These are phyloP conservation scores for Amphipyra tragopoginis DNA, from an alignment of 2,888 invertebrate species.

Conservation along the genomic window DNA sequence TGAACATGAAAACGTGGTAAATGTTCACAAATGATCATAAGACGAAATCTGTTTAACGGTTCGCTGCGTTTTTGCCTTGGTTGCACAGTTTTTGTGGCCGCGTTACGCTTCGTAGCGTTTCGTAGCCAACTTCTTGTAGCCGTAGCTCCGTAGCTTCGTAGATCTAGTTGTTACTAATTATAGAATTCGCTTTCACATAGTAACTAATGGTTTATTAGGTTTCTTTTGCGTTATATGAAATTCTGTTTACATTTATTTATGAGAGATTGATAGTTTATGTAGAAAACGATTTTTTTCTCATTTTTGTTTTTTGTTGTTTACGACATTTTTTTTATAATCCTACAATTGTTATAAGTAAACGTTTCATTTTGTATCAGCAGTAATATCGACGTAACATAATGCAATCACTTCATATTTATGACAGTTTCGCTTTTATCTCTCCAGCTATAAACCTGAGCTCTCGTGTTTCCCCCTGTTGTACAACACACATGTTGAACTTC, in stretches of 20 bases:
- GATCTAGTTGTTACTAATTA: slow-evolving; percentile 11
- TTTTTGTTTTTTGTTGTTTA: too few species aligned
- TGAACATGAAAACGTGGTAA: background rate
- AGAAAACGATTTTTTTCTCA: too few species aligned
- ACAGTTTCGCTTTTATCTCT: background rate
- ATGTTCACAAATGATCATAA: slow-evolving; percentile 6
- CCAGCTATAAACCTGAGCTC: slow-evolving; percentile 2
- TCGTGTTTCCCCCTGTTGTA: slow-evolving; percentile 6
- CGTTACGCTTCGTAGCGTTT: slow-evolving; percentile 49
- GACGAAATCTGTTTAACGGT: slow-evolving; percentile 22
- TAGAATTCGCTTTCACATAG: background rate
- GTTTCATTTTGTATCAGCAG: too few species aligned
- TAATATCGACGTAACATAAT: too few species aligned
- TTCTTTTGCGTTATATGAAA: background rate
- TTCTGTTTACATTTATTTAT: too few species aligned
- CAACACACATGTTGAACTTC: slow-evolving; percentile 56
- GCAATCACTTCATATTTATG: background rate
- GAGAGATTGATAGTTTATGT: too few species aligned
- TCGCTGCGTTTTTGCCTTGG: slow-evolving; percentile 18
- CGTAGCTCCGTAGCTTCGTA: slow-evolving; percentile 23
- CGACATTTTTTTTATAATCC: too few species aligned
- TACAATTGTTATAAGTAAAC: too few species aligned
- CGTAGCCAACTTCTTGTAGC: slow-evolving; percentile 41
- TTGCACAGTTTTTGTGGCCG: slow-evolving; percentile 25
- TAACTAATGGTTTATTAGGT: background rate